These are phyloP conservation scores for Pelecanus crispus DNA, from an alignment of 2,113 vertebrate species.

Conservation along the genomic window DNA sequence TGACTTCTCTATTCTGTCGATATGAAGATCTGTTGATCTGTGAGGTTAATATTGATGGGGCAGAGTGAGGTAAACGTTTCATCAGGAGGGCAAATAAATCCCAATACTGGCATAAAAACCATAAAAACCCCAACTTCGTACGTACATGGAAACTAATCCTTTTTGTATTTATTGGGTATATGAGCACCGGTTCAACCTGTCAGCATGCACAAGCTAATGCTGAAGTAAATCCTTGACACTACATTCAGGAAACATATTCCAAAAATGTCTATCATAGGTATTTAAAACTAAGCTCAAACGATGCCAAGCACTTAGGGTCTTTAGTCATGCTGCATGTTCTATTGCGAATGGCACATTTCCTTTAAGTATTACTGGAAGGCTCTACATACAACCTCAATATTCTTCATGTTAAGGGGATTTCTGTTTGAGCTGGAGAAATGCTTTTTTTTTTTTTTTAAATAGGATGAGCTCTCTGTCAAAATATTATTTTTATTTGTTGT, in stretches of 20 bases:
- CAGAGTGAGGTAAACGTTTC: constrained; percentile 43
- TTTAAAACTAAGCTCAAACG: constrained; percentile 24
- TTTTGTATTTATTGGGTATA: neutral
- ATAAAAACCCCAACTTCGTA: neutral
- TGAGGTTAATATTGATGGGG: constrained; percentile 60
- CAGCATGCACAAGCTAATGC: neutral
- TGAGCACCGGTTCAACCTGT: neutral
- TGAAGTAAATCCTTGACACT: neutral
- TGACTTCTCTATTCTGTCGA: constrained; percentile 62
- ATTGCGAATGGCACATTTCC: neutral
- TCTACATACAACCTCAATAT: neutral
- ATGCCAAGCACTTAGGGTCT: neutral
- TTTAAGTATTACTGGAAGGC: neutral
- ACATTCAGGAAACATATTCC: neutral
- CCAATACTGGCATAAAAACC: neutral
- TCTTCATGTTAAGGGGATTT: constrained; percentile 8
- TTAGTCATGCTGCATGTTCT: neutral
- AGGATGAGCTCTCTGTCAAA: constrained; percentile 54
- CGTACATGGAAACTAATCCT: neutral
- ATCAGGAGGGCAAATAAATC: constrained; percentile 41
- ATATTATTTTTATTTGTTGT: constrained; percentile 67
- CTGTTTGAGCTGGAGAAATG: constrained; percentile 3
- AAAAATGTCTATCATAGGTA: constrained; percentile 2
- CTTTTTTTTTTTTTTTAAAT: constrained; percentile 7
- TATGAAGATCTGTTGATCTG: constrained; percentile 69